phyloP scores from a whole-genome alignment of 2,888 invertebrate genomes.

The Agrochola lychnidis region DNA sequence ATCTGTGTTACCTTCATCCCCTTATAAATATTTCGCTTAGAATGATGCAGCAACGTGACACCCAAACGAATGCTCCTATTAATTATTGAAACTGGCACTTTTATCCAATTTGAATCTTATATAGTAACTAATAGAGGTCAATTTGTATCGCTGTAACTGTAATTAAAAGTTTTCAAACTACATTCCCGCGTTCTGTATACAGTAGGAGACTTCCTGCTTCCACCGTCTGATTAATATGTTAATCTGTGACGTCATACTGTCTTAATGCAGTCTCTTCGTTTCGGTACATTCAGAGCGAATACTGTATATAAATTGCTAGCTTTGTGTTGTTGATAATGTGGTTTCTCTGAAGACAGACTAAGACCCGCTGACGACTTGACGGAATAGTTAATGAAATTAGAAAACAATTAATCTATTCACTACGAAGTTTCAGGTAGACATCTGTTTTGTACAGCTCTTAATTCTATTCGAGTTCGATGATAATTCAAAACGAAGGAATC shows the following conservation, averaged over 20 bases:
- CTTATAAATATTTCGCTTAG: conserved; percentile 60
- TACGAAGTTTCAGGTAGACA: conserved; percentile 54
- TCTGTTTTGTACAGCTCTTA: conserved; percentile 27
- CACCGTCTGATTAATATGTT: conserved; percentile 74
- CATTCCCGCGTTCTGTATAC: conserved; percentile 56
- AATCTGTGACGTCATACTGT: conserved; percentile 70
- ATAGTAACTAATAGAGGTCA: conserved; percentile 39
- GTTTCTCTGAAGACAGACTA: conserved; percentile 43
- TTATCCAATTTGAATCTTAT: conserved; percentile 47
- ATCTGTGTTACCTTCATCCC: conserved; percentile 41
- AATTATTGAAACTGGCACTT: conserved; percentile 54
- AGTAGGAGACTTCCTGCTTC: conserved; percentile 56
- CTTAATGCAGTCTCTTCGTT: conserved; percentile 70
- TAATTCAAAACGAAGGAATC: conserved; percentile 56
- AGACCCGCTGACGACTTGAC: conserved; percentile 33
- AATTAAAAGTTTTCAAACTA: conserved; percentile 65
- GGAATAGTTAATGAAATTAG: conserved; percentile 55
- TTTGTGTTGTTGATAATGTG: conserved; percentile 58
- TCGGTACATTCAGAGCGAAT: conserved; percentile 49
- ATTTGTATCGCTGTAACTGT: conserved; percentile 51
- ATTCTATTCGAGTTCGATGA: conserved; percentile 45
- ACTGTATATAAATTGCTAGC: conserved; percentile 59
- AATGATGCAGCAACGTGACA: conserved; percentile 62
- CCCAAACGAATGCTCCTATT: conserved; percentile 61
- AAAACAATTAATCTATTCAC: conserved; percentile 37